Percentiles rank a stretch among this genome's conserved stretches.
phyloP scores from a whole-genome alignment of 2,888 invertebrate genomes.

The Lepidonotus clava region DNA sequence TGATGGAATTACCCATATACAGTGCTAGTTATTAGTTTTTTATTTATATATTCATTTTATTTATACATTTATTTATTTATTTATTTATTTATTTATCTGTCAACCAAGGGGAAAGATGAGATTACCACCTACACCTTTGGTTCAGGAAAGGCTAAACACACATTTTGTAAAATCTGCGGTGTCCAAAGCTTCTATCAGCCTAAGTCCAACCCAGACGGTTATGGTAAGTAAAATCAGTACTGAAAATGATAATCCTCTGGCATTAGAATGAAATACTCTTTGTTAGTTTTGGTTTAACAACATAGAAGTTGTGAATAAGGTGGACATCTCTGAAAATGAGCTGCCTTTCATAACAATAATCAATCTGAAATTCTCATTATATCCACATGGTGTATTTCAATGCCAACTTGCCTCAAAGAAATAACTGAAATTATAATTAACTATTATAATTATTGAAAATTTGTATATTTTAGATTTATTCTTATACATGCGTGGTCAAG shows the following conservation, averaged over 20 bases:
- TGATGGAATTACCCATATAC: too few relatives aligned
- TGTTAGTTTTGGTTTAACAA: neutral
- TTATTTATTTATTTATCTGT: slow-evolving; percentile 61
- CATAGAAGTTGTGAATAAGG: neutral
- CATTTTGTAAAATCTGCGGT: slow-evolving; percentile 82
- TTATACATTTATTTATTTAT: neutral
- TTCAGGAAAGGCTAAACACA: slow-evolving; percentile 81
- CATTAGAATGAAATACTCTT: neutral
- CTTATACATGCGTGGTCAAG: too few relatives aligned
- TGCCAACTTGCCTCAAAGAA: too few relatives aligned
- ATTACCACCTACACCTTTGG: slow-evolving; percentile 81
- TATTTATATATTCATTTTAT: too few relatives aligned
- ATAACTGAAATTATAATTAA: too few relatives aligned
- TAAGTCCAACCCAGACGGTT: slow-evolving; percentile 82
- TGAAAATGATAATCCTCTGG: neutral
- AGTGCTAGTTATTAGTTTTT: neutral
- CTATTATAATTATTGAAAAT: too few relatives aligned
- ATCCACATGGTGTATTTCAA: too few relatives aligned
- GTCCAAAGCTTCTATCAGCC: slow-evolving; percentile 83
- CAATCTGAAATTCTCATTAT: neutral
- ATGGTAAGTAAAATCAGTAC: slow-evolving; percentile 78
- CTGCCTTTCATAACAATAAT: too few relatives aligned
- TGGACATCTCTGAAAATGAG: neutral
- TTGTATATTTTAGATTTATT: too few relatives aligned
- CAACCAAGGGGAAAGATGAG: slow-evolving; percentile 78